phyloP scores from a whole-genome alignment of 2,797 vertebrate species.

The Rhinoraja longicauda region DNA sequence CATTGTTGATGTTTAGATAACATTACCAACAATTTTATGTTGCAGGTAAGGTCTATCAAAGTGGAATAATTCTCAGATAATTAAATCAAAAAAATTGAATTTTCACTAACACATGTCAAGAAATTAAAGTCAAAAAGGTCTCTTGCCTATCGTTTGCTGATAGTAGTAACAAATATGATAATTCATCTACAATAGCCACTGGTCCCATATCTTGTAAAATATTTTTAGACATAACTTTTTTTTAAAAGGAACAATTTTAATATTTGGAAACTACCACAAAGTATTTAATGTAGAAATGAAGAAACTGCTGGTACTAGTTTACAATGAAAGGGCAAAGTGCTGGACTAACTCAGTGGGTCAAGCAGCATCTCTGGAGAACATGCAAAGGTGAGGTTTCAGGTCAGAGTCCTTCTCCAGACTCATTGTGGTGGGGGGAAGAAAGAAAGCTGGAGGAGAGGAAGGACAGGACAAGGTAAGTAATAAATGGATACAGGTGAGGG shows the following conservation, averaged over 20 bases:
- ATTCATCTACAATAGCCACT: not conserved
- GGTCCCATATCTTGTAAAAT: not conserved
- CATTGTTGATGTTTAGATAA: constrained; percentile 12
- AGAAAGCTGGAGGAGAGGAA: too few relatives aligned
- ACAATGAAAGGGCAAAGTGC: too few relatives aligned
- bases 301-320: too few relatives aligned
- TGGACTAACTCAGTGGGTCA: too few relatives aligned
- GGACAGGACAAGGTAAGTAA: too few relatives aligned
- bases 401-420: not conserved
- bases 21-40: not conserved
- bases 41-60: not conserved
- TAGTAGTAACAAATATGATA: not conserved
- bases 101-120: not conserved
- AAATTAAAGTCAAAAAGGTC: not conserved
- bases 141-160: not conserved
- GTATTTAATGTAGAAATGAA: not conserved
- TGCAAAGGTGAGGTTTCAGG: too few relatives aligned
- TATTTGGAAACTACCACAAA: not conserved
- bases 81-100: not conserved
- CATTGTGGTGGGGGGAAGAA: too few relatives aligned
- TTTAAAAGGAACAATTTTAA: too few relatives aligned
- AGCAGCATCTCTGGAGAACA: too few relatives aligned
- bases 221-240: not conserved
- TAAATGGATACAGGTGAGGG: too few relatives aligned
- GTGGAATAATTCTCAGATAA: not conserved